Evolutionary conservation across 2,888 invertebrate species (phyloP).

Genomic region (Pachliopta kotzebuea): DNA sequence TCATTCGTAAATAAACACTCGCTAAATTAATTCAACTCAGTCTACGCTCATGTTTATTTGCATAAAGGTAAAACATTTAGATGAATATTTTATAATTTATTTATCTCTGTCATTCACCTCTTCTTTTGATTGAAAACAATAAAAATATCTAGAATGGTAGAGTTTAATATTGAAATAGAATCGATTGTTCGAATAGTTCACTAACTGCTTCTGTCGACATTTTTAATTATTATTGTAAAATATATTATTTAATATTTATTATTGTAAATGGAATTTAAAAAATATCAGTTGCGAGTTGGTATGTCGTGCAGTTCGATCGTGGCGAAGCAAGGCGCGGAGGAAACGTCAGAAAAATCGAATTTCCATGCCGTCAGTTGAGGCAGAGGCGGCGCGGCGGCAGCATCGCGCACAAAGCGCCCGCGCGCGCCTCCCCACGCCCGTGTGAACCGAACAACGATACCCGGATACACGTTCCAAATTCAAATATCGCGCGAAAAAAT

Average conservation of each 20-base stretch:
- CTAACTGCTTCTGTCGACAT: conserved; percentile 50
- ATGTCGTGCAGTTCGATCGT: conserved; percentile 78
- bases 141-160: conserved; percentile 6
- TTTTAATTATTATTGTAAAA: conserved; percentile 59
- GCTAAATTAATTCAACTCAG: conserved; percentile 4
- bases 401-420: conserved; percentile 69
- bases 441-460: conserved; percentile 37
- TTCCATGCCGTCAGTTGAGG: conserved; percentile 77
- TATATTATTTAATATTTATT: conserved; percentile 50
- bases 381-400: conserved; percentile 74
- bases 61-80: not conserved
- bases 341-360: conserved; percentile 80
- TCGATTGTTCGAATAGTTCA: conserved; percentile 58
- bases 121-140: not conserved
- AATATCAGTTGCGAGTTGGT: conserved; percentile 62
- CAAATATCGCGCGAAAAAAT: conserved; percentile 40
- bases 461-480: conserved; percentile 34
- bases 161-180: conserved; percentile 42
- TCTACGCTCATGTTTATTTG: conserved; percentile 9
- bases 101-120: not conserved
- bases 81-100: not conserved
- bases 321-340: conserved; percentile 75
- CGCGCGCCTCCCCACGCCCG: conserved; percentile 53
- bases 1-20: conserved; percentile 7
- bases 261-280: conserved; percentile 67